Base-by-base conservation (phyloP, 1,140 invertebrate genomes). In the Papilio machaon region DNA sequence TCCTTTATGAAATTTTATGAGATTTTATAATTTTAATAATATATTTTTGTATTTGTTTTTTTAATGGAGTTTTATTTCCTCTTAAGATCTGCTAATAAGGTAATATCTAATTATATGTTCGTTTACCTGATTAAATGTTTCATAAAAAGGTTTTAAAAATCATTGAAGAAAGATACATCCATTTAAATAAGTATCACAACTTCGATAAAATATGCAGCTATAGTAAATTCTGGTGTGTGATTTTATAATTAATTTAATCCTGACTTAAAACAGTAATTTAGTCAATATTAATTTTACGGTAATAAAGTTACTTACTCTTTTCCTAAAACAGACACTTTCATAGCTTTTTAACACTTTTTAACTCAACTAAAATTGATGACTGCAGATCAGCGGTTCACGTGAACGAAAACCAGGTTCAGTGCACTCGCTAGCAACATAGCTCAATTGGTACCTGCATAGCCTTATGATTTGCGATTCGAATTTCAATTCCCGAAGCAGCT, bases 1-100 rank as follows among this genome's bases (percentile, higher is more conserved):
- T 74, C 73, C 73, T 19, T 73, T 17, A 46, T 75, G 23, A 60
- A 49, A 78, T 49, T 78, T 47, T 67, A 64, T 79, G 77, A 79
- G 77, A 79, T 79, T 79, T 79, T 79, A 78, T 78, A 78, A 78
- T 2, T 77, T 38, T 17, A 64, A 35, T 79, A 79, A 79, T 79
- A 79, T 79, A 79, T 79, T 79, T 78, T 79, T 79, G 64, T 79
- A 79, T 43, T 79, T 79, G 38, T 79, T 79, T 79, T 67, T 17
- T 79, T 79, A 64, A 46, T 79, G 17, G 58, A 19, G 35, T 79
- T 79, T 79, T 67, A 79, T 79, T 79, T 79, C n/a, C 1, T 9
- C 1, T 47, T 64, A 46, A 35, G 3, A 23, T 67, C 30, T 5
- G 23, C 64, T 11, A 17, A 54, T 15, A 9, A 35, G 10, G 4